Conservation (phyloP, 2,888 invertebrate genomes). For the Thymelicus sylvestris region DNA sequence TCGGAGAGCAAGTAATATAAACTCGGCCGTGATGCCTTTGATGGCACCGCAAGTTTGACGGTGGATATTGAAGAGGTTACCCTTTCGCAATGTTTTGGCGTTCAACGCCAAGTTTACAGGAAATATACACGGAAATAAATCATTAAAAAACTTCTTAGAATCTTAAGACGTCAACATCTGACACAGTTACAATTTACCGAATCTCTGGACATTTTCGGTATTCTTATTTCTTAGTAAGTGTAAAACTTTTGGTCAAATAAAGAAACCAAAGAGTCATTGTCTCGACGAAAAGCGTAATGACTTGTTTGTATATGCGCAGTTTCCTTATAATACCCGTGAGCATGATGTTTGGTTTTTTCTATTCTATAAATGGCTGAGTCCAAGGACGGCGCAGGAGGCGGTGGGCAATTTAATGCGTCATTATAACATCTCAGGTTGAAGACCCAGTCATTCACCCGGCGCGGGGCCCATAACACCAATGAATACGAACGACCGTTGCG, state of each 20-base stretch:
- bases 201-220: background rate
- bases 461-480: slow-evolving; percentile 17
- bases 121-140: too few species aligned
- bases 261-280: slow-evolving; percentile 21
- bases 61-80: too few species aligned
- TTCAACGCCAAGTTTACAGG: too few species aligned
- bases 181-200: background rate
- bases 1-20: too few species aligned
- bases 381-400: slow-evolving; percentile 53
- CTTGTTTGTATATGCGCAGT: slow-evolving; percentile 16
- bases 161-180: background rate
- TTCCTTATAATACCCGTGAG: slow-evolving; percentile 20
- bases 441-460: slow-evolving; percentile 61
- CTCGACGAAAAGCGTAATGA: slow-evolving; percentile 2
- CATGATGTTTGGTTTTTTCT: slow-evolving; percentile 31
- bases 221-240: slow-evolving; percentile 2
- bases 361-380: slow-evolving; percentile 44
- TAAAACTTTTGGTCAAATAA: background rate
- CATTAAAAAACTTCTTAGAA: too few species aligned
- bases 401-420: slow-evolving; percentile 53
- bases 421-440: slow-evolving; percentile 55
- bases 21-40: too few species aligned
- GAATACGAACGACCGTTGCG: slow-evolving; percentile 20
- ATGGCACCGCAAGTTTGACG: too few species aligned
- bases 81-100: too few species aligned